Base-by-base conservation (phyloP, 1,140 invertebrate genomes). In the Neuroterus valhalla region DNA sequence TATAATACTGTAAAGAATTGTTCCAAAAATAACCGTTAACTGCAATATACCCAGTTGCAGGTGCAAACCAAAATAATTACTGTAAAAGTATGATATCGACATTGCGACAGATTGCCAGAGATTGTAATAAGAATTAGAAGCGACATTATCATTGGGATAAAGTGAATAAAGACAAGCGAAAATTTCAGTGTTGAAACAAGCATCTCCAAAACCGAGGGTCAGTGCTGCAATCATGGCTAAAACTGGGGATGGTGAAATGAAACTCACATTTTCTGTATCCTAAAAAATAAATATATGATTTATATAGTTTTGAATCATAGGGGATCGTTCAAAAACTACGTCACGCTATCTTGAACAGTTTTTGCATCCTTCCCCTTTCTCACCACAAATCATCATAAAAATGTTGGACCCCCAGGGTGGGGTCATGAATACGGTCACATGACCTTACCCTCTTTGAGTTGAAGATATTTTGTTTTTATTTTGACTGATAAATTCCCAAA, bases 171-270 rank as follows among this genome's bases (percentile, higher is more conserved):
- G 87, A 23, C 98, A 93, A 0, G 97, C 96, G 85, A 98, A 99
- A 19, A 99, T 94, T 88, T 99, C 98, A 0, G 98, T 99, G 83
- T 99, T 99, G 88, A 95, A 98, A 88, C 97, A 98, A 23, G 96
- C 95, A 88, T 99, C 98, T 2, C 97, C 98, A 81, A 99, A 95
- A 15, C 98, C 98, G 0, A 99, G 90, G 0, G 98, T 87, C 81
- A 99, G 96, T 80, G 96, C 96, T 87, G 97, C 97, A 12, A 96
- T 87, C 86, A 99, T 93, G 0, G 97, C 98, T 44, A 99, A 85
- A 52, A 89, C 82, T 0, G 93, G 88, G 2, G 90, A 91, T 19
- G 92, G 87, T 17, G 80, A 76, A 38, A 92, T 87, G 23, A 85
- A 89, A 2, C 89, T 90, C 66, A 87, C 76, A 14, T 87, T 82